Conservation (phyloP, 2,888 invertebrate genomes). For the Kuschelorhynchus macadamiae region DNA sequence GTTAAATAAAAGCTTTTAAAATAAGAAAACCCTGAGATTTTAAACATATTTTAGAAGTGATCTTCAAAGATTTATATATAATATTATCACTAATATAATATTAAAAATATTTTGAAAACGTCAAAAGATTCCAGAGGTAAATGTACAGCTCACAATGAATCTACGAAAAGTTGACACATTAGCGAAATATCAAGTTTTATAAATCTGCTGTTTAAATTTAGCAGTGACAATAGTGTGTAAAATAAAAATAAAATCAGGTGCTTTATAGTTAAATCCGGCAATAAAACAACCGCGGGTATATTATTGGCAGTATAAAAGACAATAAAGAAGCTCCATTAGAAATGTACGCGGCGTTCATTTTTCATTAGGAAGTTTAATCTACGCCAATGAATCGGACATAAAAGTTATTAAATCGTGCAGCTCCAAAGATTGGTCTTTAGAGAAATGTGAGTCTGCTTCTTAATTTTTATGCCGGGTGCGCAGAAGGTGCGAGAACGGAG, state of each 20-base stretch:
- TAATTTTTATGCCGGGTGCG: constrained; percentile 62
- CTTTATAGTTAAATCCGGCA: constrained; percentile 12
- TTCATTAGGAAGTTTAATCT: constrained; percentile 63
- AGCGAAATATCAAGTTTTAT: too few relatives aligned
- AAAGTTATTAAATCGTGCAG: constrained; percentile 64
- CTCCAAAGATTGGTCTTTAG: constrained; percentile 64
- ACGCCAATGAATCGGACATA: constrained; percentile 61
- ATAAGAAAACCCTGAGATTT: too few relatives aligned
- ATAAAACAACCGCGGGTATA: constrained; percentile 32
- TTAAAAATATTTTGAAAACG: too few relatives aligned
- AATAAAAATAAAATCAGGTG: constrained; percentile 28
- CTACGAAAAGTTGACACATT: too few relatives aligned
- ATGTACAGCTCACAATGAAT: too few relatives aligned
- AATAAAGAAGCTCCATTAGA: constrained; percentile 53
- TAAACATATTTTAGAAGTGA: too few relatives aligned
- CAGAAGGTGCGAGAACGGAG: constrained; percentile 55
- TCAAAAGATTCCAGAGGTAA: too few relatives aligned
- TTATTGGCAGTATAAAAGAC: constrained; percentile 41
- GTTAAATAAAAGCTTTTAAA: too few relatives aligned
- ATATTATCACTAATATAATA: too few relatives aligned
- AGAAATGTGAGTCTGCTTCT: constrained; percentile 60
- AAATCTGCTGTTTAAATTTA: too few relatives aligned
- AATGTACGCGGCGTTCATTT: constrained; percentile 61
- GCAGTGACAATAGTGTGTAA: too few relatives aligned
- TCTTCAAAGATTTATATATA: too few relatives aligned